A percentile compares a stretch with the other conserved stretches of the same genome.
Evolutionary conservation across 2,888 invertebrate species (phyloP).

Genomic region (Operophtera brumata): DNA sequence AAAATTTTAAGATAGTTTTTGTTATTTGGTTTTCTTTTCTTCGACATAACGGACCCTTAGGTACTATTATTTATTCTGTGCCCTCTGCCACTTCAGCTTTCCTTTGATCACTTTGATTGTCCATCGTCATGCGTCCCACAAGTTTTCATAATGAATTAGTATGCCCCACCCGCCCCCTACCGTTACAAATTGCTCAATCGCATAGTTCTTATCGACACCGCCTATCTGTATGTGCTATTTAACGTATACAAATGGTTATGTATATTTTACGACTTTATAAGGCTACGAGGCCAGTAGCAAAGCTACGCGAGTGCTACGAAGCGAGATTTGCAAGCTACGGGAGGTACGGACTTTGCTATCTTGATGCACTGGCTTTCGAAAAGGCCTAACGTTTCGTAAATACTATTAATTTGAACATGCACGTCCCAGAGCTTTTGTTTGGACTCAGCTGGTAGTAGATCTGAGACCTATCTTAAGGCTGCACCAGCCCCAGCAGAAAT

Average conservation of each 20-base stretch:
- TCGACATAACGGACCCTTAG: too few relatives aligned
- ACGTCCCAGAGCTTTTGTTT: neutral
- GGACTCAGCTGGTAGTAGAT: too few relatives aligned
- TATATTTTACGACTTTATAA: conserved; percentile 22
- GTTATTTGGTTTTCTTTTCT: too few relatives aligned
- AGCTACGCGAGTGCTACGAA: conserved; percentile 8
- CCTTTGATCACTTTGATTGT: too few relatives aligned
- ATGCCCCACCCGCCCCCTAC: conserved; percentile 4
- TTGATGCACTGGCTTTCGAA: too few relatives aligned
- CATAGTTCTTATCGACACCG: conserved; percentile 18
- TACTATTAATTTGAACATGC: too few relatives aligned
- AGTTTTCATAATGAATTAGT: conserved; percentile 15
- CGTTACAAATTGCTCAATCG: conserved; percentile 17
- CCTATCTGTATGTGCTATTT: conserved; percentile 15
- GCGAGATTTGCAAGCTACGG: neutral
- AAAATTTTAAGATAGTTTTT: too few relatives aligned
- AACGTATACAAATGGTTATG: conserved; percentile 15
- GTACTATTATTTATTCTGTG: too few relatives aligned
- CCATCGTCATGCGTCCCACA: neutral
- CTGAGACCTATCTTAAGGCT: too few relatives aligned
- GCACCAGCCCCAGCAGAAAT: too few relatives aligned
- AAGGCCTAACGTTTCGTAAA: too few relatives aligned
- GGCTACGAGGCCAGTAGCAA: neutral
- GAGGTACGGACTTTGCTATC: neutral
- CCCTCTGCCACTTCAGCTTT: too few relatives aligned